Conservation (phyloP, 2,113 vertebrate genomes). For the Grus americana region DNA sequence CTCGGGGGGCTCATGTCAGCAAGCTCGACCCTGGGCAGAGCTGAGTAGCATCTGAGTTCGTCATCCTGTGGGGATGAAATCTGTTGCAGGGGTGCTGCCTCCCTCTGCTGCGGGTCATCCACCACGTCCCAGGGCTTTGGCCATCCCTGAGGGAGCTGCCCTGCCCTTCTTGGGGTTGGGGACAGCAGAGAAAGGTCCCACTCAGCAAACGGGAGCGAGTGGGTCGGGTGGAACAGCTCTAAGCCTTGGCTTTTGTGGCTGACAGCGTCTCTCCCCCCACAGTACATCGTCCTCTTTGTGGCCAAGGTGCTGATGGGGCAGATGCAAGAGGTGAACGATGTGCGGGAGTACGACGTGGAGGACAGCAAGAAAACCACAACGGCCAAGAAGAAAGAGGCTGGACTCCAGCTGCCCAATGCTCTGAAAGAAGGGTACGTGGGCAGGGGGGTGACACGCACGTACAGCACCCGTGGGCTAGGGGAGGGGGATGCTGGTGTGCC, state of each 20-base stretch:
- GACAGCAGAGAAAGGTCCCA: fast-evolving
- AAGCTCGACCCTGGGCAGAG: background rate
- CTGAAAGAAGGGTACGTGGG: constrained; percentile 74
- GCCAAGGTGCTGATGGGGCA: constrained; percentile 89
- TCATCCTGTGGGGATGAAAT: fast-evolving
- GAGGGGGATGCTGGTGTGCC: background rate
- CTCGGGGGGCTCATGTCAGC: fast-evolving
- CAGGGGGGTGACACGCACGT: fast-evolving
- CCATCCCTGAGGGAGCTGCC: background rate
- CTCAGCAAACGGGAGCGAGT: fast-evolving
- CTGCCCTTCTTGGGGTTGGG: background rate
- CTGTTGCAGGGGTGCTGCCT: fast-evolving
- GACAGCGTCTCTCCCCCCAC: background rate
- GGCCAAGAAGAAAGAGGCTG: background rate
- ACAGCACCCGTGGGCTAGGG: fast-evolving
- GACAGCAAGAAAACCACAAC: background rate
- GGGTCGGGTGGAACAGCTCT: background rate
- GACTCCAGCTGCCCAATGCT: background rate
- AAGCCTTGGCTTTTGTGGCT: background rate
- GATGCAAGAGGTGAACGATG: constrained; percentile 87
- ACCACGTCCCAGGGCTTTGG: background rate
- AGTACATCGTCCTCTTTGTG: constrained; percentile 94
- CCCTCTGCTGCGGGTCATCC: background rate
- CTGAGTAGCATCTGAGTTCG: fast-evolving
- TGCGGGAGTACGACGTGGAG: constrained; percentile 88